Percentiles rank a stretch among this genome's conserved stretches.
Evolutionary conservation across 92 coral and sea anemone genomes (phyloP).

Genomic region (Paragorgia papillata): DNA sequence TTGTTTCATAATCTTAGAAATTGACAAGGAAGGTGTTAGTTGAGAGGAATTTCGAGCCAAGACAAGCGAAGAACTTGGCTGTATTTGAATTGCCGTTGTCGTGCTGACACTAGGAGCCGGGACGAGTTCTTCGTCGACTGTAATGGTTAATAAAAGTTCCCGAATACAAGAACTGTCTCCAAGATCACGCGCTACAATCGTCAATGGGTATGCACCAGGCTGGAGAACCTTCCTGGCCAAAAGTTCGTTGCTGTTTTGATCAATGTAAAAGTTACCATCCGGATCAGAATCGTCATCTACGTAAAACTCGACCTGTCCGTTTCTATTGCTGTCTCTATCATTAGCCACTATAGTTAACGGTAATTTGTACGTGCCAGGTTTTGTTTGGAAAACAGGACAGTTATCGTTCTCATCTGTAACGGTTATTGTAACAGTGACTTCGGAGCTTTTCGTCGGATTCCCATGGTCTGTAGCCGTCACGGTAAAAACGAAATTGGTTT

Average conservation of each 20-base stretch:
- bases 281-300: conserved; percentile 22
- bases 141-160: conserved; percentile 1
- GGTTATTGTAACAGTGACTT: conserved; percentile 33
- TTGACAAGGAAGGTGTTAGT: too few relatives aligned
- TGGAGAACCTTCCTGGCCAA: neutral
- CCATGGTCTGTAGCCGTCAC: conserved; percentile 73
- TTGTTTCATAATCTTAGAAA: too few relatives aligned
- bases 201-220: conserved; percentile 30
- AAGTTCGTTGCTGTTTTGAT: neutral
- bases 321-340: conserved; percentile 18
- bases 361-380: conserved; percentile 14
- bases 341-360: conserved; percentile 20
- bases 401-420: conserved; percentile 67
- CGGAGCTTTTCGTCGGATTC: conserved; percentile 54
- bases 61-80: neutral
- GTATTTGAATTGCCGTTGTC: neutral
- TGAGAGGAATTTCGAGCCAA: neutral
- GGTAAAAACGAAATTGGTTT: conserved; percentile 38
- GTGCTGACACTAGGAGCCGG: neutral
- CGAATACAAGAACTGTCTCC: conserved; percentile 27
- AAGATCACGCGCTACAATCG: conserved; percentile 25
- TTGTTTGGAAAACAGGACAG: conserved; percentile 67
- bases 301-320: conserved; percentile 19
- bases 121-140: neutral
- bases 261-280: conserved; percentile 3